Evolutionary conservation across 1,140 invertebrate species (phyloP).

Genomic region (Sycobia sp.): DNA sequence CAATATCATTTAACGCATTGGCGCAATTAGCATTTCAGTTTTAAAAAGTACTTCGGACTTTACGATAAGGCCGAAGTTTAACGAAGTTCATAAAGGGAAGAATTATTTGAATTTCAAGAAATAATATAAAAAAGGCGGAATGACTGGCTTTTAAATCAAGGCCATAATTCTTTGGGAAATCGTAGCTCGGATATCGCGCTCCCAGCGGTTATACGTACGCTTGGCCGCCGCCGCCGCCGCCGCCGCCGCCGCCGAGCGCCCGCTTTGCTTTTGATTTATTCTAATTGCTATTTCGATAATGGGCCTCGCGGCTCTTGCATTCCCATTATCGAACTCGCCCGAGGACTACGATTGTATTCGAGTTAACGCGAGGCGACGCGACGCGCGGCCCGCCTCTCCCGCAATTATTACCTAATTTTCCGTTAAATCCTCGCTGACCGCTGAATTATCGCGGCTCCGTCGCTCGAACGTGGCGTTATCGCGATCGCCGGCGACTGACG

Average conservation of each 20-base stretch:
- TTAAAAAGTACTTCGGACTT: no score
- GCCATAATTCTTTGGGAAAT: slow-evolving; percentile 46
- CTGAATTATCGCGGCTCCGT: slow-evolving; percentile 47
- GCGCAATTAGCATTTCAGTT: no score
- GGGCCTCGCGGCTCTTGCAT: slow-evolving; percentile 54
- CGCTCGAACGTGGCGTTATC: background rate
- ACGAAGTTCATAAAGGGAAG: no score
- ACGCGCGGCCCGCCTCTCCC: slow-evolving; percentile 43
- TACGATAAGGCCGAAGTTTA: no score
- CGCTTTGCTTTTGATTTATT: slow-evolving; percentile 56
- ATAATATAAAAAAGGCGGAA: no score
- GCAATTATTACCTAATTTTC: slow-evolving; percentile 61
- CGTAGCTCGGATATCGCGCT: slow-evolving; percentile 44
- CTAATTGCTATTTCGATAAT: slow-evolving; percentile 63
- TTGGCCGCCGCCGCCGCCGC: no score
- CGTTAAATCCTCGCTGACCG: slow-evolving; percentile 56
- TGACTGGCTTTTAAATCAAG: slow-evolving; percentile 24
- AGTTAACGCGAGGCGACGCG: slow-evolving; percentile 50
- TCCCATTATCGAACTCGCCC: slow-evolving; percentile 59
- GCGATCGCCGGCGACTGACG: slow-evolving; percentile 9
- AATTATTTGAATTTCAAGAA: no score
- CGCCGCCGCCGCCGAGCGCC: slow-evolving; percentile 31
- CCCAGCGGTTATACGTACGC: no score
- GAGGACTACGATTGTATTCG: slow-evolving; percentile 57
- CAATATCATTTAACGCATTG: no score